Conservation (phyloP, 1,140 invertebrate species). For the Anoplolepis gracilipes region DNA sequence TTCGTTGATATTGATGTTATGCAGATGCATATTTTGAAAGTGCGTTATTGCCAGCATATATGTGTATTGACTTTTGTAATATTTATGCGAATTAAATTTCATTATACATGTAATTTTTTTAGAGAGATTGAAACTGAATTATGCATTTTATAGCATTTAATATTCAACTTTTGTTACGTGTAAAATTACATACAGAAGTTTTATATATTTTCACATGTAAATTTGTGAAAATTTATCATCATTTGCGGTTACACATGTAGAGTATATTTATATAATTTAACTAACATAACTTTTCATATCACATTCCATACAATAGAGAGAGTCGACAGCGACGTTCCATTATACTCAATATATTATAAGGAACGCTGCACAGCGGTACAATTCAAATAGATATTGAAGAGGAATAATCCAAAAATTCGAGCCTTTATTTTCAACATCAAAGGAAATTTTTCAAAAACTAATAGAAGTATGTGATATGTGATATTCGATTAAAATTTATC, state of each 20-base stretch:
- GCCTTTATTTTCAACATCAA: slow-evolving; percentile 23
- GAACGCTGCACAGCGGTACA: no score
- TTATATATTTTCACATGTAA: not conserved
- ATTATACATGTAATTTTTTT: not conserved
- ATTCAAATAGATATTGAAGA: slow-evolving; percentile 7
- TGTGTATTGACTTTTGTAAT: not conserved
- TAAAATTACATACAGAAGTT: not conserved
- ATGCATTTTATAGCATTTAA: slow-evolving; percentile 19
- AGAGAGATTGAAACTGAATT: not conserved
- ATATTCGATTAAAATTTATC: not conserved
- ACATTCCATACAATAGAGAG: not conserved
- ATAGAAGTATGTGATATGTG: slow-evolving; percentile 18
- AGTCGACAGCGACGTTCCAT: not conserved
- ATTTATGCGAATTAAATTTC: not conserved
- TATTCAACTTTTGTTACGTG: not conserved
- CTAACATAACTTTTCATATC: not conserved
- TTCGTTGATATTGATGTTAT: not conserved
- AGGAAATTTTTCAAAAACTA: slow-evolving; percentile 9
- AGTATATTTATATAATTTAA: not conserved
- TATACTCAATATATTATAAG: not conserved
- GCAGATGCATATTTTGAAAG: not conserved
- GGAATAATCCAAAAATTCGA: slow-evolving; percentile 16
- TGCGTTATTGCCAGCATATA: not conserved
- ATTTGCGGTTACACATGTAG: not conserved
- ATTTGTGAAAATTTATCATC: slow-evolving; percentile 19